A percentile compares a stretch with the other conserved stretches of the same genome.
phyloP scores from a whole-genome alignment of 2,113 vertebrate species.

The Oryzias curvinotus region DNA sequence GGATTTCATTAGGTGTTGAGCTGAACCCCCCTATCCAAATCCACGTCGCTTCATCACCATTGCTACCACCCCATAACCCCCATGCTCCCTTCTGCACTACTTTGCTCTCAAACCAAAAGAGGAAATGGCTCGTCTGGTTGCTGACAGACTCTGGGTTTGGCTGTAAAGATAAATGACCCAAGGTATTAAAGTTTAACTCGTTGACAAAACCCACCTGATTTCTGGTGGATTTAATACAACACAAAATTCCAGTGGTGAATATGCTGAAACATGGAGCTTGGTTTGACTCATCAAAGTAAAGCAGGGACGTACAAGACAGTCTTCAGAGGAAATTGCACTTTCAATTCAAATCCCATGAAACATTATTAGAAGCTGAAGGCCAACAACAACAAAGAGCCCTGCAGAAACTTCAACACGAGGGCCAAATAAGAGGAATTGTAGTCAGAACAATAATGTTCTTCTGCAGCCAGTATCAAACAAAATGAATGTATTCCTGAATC shows the following conservation, averaged over 20 bases:
- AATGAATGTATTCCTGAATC: background rate
- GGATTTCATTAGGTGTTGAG: conserved; percentile 84
- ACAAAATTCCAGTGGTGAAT: conserved; percentile 69
- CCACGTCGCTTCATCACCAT: conserved; percentile 56
- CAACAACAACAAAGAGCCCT: conserved; percentile 18
- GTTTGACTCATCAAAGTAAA: conserved; percentile 49
- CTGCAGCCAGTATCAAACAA: background rate
- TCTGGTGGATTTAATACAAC: conserved; percentile 76
- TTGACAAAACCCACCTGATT: conserved; percentile 85
- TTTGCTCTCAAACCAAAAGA: conserved; percentile 78
- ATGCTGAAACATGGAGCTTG: background rate
- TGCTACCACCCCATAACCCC: conserved; percentile 12
- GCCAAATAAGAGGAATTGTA: background rate
- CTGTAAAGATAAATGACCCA: conserved; percentile 84
- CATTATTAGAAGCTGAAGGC: conserved; percentile 14
- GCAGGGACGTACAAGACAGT: conserved; percentile 56
- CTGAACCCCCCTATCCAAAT: conserved; percentile 41
- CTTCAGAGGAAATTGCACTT: background rate
- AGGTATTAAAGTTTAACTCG: conserved; percentile 82
- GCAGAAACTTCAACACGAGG: background rate
- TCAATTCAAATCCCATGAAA: conserved; percentile 44
- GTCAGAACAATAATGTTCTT: background rate
- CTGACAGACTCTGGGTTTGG: conserved; percentile 81
- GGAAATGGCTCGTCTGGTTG: conserved; percentile 87
- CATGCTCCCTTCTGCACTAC: conserved; percentile 64